Evolutionary conservation across 2,888 invertebrate genomes (phyloP).

Genomic region (Dyspetes luteomarginatus): DNA sequence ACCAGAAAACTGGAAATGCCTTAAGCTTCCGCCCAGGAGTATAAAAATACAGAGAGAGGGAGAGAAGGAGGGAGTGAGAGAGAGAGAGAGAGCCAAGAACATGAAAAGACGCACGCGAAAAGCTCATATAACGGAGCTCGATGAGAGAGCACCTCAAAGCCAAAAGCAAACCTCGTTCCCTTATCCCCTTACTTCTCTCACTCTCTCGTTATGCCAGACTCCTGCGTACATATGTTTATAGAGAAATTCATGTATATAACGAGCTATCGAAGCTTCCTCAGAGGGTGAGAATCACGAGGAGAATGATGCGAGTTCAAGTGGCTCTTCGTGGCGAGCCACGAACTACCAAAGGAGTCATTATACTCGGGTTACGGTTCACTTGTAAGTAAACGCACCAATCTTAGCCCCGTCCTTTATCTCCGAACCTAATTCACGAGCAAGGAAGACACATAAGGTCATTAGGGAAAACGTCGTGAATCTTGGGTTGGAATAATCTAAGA

Average conservation of each 20-base stretch:
- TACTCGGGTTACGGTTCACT: slow-evolving; percentile 63
- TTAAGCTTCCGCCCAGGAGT: slow-evolving; percentile 47
- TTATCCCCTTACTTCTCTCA: slow-evolving; percentile 26
- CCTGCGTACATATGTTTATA: background rate
- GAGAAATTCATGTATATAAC: background rate
- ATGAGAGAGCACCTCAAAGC: slow-evolving; percentile 37
- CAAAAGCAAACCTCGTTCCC: slow-evolving; percentile 9
- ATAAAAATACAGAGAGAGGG: background rate
- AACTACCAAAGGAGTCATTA: slow-evolving; percentile 62
- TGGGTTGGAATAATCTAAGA: background rate
- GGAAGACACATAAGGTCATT: slow-evolving; percentile 47
- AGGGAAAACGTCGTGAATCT: slow-evolving; percentile 34
- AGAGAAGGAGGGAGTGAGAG: background rate
- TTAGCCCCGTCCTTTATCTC: slow-evolving; percentile 29
- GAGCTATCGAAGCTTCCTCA: slow-evolving; percentile 59
- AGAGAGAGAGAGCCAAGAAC: slow-evolving; percentile 50
- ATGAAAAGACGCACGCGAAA: slow-evolving; percentile 58
- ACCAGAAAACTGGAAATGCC: slow-evolving; percentile 34
- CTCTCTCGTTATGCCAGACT: slow-evolving; percentile 12
- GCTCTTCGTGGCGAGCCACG: slow-evolving; percentile 48
- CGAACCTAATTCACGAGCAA: slow-evolving; percentile 51
- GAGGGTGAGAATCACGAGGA: slow-evolving; percentile 29
- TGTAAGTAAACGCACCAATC: slow-evolving; percentile 60
- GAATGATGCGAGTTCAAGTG: slow-evolving; percentile 59
- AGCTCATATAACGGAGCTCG: slow-evolving; percentile 57